Percentiles rank a stretch among this genome's conserved stretches.
These are phyloP conservation scores for Hemicentrotus pulcherrimus DNA, from an alignment of 35 echinoderm and acorn worm species.

Conservation along the genomic window DNA sequence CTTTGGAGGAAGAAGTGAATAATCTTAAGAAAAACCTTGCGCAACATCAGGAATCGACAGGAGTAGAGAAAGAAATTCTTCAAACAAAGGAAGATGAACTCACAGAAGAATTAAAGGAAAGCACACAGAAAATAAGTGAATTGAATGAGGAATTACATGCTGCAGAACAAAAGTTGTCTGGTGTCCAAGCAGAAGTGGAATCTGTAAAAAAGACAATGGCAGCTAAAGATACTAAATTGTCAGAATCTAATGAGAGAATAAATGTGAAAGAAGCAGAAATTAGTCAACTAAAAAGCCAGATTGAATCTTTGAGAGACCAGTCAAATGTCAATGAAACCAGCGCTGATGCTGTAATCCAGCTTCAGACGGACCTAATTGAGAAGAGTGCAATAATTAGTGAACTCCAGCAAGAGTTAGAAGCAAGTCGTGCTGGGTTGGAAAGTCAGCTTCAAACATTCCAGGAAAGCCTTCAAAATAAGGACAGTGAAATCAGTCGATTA, in stretches of 20 bases:
- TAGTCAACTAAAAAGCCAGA: not conserved
- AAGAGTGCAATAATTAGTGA: constrained; percentile 62
- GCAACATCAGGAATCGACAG: not conserved
- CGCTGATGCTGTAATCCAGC: not conserved
- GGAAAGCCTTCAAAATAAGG: constrained; percentile 47
- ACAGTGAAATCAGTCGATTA: constrained; percentile 59
- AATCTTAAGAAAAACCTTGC: not conserved
- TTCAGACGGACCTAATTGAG: constrained; percentile 44
- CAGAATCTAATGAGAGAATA: constrained; percentile 8
- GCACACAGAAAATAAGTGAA: not conserved
- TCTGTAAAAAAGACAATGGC: not conserved
- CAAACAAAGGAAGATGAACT: not conserved
- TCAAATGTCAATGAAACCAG: not conserved
- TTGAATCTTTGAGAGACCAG: constrained; percentile 1
- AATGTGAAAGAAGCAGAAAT: constrained; percentile 50
- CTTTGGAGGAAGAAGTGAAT: constrained; percentile 51
- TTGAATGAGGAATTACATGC: not conserved
- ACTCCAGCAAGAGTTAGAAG: constrained; percentile 53
- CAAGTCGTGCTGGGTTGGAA: not conserved
- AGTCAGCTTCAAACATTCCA: constrained; percentile 28
- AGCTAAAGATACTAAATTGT: not conserved
- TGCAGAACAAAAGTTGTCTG: not conserved
- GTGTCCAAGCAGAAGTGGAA: not conserved
- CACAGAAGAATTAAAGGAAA: not conserved
- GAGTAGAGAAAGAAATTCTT: not conserved